Percentiles rank a stretch among this genome's conserved stretches.
These are phyloP conservation scores for Gavia stellata DNA, from an alignment of 2,113 vertebrate species.

Conservation along the genomic window DNA sequence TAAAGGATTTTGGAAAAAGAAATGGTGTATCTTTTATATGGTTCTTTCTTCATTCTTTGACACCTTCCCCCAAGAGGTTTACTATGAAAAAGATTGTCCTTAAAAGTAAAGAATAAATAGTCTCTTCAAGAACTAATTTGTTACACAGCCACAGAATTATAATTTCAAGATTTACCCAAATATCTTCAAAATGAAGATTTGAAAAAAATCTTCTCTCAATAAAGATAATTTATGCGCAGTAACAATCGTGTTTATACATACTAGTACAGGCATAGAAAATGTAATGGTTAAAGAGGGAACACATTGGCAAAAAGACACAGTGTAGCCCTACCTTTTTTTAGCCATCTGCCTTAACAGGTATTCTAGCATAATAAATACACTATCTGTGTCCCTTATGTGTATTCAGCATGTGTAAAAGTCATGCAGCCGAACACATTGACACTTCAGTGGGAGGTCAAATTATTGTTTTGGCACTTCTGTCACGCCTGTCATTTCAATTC, in stretches of 20 bases:
- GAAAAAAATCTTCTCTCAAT: not conserved
- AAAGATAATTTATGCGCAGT: not conserved
- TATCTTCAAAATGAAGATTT: not conserved
- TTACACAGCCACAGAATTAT: not conserved
- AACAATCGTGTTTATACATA: not conserved
- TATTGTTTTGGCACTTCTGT: constrained; percentile 67
- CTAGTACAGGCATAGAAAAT: not conserved
- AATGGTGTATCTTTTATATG: not conserved
- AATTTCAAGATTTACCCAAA: not conserved
- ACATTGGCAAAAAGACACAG: not conserved
- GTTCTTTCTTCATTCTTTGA: not conserved
- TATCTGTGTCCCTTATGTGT: not conserved
- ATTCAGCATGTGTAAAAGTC: not conserved
- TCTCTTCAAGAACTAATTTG: not conserved
- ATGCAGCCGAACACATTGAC: not conserved
- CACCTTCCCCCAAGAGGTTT: not conserved
- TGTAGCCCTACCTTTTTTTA: not conserved
- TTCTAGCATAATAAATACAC: not conserved
- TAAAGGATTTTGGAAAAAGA: not conserved
- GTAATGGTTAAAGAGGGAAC: not conserved
- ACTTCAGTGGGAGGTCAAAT: constrained; percentile 58
- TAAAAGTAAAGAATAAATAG: not conserved
- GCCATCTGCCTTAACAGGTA: not conserved
- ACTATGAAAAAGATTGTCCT: not conserved
- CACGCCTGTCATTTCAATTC: constrained; percentile 64